phyloP scores from a whole-genome alignment of 2,888 invertebrate genomes.

The Tenthredo amoena region DNA sequence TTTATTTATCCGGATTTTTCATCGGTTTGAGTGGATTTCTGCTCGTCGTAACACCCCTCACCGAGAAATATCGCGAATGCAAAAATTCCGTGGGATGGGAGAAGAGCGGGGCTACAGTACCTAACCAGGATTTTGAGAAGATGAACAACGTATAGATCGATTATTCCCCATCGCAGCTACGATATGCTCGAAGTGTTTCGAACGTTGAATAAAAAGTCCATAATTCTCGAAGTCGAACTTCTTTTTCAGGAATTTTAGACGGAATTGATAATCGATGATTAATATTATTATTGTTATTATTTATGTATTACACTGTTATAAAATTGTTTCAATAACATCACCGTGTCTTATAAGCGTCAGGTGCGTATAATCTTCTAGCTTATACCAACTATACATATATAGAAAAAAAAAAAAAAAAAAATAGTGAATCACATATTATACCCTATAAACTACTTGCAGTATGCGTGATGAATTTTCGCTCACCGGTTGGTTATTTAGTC shows the following conservation, averaged over 20 bases:
- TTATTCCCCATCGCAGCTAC: not conserved
- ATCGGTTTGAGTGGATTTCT: slow-evolving; percentile 88
- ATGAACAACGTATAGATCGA: slow-evolving; percentile 71
- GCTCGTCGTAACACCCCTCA: slow-evolving; percentile 78
- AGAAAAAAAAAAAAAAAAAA: not conserved
- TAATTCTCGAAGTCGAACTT: not conserved
- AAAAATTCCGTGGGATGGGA: slow-evolving; percentile 59
- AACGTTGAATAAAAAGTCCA: not conserved
- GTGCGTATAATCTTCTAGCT: slow-evolving; percentile 34
- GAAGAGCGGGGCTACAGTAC: slow-evolving; percentile 57
- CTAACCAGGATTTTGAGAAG: slow-evolving; percentile 66
- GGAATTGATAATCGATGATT: slow-evolving; percentile 41
- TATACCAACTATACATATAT: not conserved
- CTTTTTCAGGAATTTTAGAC: not conserved
- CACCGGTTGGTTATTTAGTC: slow-evolving; percentile 39
- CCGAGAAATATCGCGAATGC: slow-evolving; percentile 70
- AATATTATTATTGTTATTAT: slow-evolving; percentile 27
- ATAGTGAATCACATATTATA: not conserved
- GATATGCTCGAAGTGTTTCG: not conserved
- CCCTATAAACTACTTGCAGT: not conserved
- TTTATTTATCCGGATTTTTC: slow-evolving; percentile 90
- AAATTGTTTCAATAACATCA: slow-evolving; percentile 12
- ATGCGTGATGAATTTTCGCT: not conserved
- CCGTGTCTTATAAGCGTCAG: slow-evolving; percentile 29
- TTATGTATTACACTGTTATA: slow-evolving; percentile 16